Conservation (phyloP, 2,797 vertebrate genomes). For the Hypotaenidia philippensis region DNA sequence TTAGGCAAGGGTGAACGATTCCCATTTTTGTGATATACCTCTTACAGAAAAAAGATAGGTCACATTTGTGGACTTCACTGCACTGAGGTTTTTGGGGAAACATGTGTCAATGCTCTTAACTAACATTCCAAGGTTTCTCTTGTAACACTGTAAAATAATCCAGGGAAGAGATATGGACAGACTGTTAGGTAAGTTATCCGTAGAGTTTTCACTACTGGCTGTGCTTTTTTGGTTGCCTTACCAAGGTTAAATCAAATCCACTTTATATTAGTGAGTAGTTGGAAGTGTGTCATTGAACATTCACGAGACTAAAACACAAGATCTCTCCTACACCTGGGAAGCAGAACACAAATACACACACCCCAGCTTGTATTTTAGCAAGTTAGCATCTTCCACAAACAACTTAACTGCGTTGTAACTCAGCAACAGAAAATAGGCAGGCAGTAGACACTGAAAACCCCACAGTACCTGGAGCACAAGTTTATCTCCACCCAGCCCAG, state of each 20-base stretch:
- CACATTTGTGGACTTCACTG: not conserved
- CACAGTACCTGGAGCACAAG: slow-evolving; percentile 86
- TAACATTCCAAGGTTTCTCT: not conserved
- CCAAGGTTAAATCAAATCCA: not conserved
- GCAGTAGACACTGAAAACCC: not conserved
- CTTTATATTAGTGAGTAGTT: not conserved
- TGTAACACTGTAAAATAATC: not conserved
- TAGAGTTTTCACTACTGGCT: not conserved
- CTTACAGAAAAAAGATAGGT: not conserved
- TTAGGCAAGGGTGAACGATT: not conserved
- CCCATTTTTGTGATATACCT: not conserved
- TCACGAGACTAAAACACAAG: not conserved
- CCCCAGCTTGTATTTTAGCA: not conserved
- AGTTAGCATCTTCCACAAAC: not conserved
- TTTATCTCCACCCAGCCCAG: slow-evolving; percentile 93
- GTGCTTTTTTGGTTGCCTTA: not conserved
- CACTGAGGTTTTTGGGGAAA: not conserved
- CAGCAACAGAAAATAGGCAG: not conserved
- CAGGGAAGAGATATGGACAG: not conserved
- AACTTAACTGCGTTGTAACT: not conserved
- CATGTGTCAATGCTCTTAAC: not conserved
- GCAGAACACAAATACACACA: not conserved
- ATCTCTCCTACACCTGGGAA: not conserved
- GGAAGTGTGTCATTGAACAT: not conserved
- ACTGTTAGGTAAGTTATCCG: not conserved